phyloP scores from a whole-genome alignment of 2,113 vertebrate species.

The Gallinago media region DNA sequence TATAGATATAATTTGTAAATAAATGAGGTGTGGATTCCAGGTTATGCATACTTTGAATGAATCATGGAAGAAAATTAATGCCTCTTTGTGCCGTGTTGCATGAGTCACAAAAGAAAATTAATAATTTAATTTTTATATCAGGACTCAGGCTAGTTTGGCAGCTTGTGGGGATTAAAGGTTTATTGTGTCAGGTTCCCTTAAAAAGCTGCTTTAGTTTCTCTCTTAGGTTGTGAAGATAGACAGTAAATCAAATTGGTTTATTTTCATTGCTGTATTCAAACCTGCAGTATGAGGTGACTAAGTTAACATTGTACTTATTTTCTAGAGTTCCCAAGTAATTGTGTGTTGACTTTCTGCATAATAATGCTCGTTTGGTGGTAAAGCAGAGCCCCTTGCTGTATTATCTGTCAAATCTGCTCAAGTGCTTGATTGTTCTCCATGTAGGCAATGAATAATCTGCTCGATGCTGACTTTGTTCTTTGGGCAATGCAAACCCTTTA shows the following conservation, averaged over 20 bases:
- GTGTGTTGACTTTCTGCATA: background rate
- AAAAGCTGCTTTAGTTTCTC: background rate
- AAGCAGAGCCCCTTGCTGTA: background rate
- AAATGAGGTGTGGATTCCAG: background rate
- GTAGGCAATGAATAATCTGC: background rate
- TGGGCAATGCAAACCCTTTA: background rate
- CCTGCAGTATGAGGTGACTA: background rate
- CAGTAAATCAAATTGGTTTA: background rate
- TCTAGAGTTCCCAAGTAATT: background rate
- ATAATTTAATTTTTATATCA: background rate
- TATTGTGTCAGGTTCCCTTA: background rate
- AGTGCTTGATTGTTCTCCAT: background rate
- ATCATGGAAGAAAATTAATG: background rate
- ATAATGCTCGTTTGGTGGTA: background rate
- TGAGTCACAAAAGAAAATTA: conserved; percentile 11
- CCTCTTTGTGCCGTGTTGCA: background rate
- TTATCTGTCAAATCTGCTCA: background rate
- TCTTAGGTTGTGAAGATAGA: background rate
- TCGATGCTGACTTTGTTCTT: conserved; percentile 22
- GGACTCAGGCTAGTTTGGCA: background rate
- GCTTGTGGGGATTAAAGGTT: background rate
- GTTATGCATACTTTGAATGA: background rate
- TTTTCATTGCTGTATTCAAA: background rate
- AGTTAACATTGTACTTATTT: background rate
- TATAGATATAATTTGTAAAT: background rate